Evolutionary conservation across 2,113 vertebrate genomes (phyloP), one percentile per base, ranked within the genome.

Genomic region (Pipra filicauda): DNA sequence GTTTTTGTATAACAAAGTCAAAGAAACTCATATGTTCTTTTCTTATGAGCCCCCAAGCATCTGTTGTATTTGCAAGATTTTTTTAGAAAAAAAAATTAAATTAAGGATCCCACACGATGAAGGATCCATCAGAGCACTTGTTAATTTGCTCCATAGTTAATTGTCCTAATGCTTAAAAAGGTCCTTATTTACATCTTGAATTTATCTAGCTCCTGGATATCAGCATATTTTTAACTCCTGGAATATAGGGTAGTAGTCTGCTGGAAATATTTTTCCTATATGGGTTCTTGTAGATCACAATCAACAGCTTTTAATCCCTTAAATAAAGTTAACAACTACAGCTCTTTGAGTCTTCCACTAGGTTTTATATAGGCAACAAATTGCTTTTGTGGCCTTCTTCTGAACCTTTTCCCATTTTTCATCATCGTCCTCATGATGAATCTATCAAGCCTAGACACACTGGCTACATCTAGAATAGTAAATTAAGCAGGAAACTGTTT

Each of bases 291-390:
- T 66, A 78, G 59, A 89, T 92, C 72, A 59, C 26, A 55, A 73
- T 86, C 58, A 72, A 71, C 39, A 81, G 27, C 64, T 92, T 92
- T 84, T 67, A 19, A 57, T 59, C 59, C 22, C 48, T 86, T 88
- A 95, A 88, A 92, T 70, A 88, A 72, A 88, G 11, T 65, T 69
- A 85, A 94, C 69, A 91, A 88, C 89, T 87, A 89, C 48, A 94
- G 26, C 58, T 85, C 61, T 89, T 67, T 73, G 71, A 78, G 58
- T 37, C 55, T 33, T 54, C 82, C 66, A 70, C 33, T 61, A 65
- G 85, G 76, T 80, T 91, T 96, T 92, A 84, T 92, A 84, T 48
- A 75, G 61, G 35, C 44, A 78, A 87, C 27, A 75, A 75, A 87
- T 89, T 17, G 15, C 41, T 93, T 91, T 79, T 80, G 66, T 88